These are phyloP conservation scores for Clamator glandarius DNA, from an alignment of 2,797 vertebrate species.

Conservation along the genomic window DNA sequence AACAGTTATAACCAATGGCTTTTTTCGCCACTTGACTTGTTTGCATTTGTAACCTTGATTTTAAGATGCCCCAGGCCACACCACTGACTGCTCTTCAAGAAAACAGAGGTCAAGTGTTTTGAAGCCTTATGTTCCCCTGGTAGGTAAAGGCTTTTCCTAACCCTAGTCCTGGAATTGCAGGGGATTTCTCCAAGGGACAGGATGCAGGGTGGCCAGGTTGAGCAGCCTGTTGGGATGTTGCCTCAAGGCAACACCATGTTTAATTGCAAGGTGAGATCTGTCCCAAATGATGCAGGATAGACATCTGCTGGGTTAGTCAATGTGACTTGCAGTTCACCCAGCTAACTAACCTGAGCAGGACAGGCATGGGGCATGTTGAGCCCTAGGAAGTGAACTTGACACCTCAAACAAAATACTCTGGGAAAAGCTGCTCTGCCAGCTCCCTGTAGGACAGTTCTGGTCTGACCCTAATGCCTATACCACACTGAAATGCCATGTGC, in stretches of 20 bases:
- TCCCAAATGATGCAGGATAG: background rate
- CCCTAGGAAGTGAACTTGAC: background rate
- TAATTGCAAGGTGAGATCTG: background rate
- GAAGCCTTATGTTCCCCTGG: background rate
- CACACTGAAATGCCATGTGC: rapidly evolving
- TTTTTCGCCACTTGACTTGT: background rate
- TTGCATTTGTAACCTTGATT: rapidly evolving
- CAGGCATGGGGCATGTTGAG: rapidly evolving
- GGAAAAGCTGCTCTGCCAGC: too few species aligned
- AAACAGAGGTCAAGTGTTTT: background rate
- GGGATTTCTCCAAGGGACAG: background rate
- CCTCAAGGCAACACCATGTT: background rate
- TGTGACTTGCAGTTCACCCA: background rate
- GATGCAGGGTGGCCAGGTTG: background rate
- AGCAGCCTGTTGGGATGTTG: background rate
- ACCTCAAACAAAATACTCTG: background rate
- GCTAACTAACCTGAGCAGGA: background rate
- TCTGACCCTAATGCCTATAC: background rate
- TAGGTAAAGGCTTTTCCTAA: background rate
- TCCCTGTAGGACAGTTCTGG: background rate
- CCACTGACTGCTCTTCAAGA: background rate
- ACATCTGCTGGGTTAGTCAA: background rate
- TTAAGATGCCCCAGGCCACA: background rate
- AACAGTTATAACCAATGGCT: background rate
- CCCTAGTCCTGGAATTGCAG: background rate